These are phyloP conservation scores for Spodoptera litura DNA, from an alignment of 1,140 invertebrate genomes.

Conservation along the genomic window DNA sequence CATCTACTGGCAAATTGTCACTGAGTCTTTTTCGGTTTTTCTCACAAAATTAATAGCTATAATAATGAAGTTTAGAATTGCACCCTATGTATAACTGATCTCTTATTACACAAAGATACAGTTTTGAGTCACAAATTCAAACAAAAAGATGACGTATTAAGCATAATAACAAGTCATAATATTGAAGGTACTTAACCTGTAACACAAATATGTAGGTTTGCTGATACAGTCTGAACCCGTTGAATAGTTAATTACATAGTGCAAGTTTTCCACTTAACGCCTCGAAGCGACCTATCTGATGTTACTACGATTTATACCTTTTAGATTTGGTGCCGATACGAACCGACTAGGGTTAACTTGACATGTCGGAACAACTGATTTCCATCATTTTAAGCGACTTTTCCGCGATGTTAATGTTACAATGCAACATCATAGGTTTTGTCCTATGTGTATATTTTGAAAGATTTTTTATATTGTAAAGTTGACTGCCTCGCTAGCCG, in stretches of 20 bases:
- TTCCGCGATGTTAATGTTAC: background rate
- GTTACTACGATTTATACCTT: slow-evolving; percentile 63
- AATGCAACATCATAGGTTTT: background rate
- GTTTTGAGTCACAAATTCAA: background rate
- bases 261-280: slow-evolving; percentile 74
- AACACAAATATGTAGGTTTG: slow-evolving; percentile 70
- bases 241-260: slow-evolving; percentile 78
- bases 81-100: too few relatives aligned
- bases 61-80: too few relatives aligned
- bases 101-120: too few relatives aligned
- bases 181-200: slow-evolving; percentile 32
- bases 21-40: too few relatives aligned
- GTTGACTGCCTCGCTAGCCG: too few relatives aligned
- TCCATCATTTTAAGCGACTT: slow-evolving; percentile 41
- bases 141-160: background rate
- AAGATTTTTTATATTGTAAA: too few relatives aligned
- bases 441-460: too few relatives aligned
- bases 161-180: background rate
- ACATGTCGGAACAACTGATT: slow-evolving; percentile 42
- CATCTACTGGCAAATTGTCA: too few relatives aligned
- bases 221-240: slow-evolving; percentile 63
- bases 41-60: too few relatives aligned
- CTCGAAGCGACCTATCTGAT: slow-evolving; percentile 66
- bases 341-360: slow-evolving; percentile 43
- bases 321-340: slow-evolving; percentile 52